Evolutionary conservation across 1,140 invertebrate genomes (phyloP), one percentile per base, ranked within the genome.

Genomic region (Rhagoletis pomonella): DNA sequence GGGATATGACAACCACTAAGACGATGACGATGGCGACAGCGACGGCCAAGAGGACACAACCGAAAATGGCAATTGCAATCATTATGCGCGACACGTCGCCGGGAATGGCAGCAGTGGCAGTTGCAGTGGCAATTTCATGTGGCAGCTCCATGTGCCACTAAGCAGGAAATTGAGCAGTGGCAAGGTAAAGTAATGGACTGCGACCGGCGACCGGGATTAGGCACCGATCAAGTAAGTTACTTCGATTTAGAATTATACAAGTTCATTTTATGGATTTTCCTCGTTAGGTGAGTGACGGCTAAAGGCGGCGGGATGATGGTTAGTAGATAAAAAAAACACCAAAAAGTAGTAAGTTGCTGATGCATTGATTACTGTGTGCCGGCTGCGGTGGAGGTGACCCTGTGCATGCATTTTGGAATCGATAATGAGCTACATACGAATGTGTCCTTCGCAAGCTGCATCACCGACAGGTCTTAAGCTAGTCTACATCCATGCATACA

Each of bases 141-240:
- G 69, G 69, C 73, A 81, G 73, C 19, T 55, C 42, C 42, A 55
- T 81, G 73, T 81, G 73, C n/a, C 73, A 55, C 73, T 81, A 55
- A 81, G 47, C 73, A 81, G 73, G 73, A 81, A 81, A 81, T 81
- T 58, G 73, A 50, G 73, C 73, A 81, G 73, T 81, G 73, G 73
- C 73, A 81, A 81, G 73, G 73, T 81, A 58, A 58, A 81, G 47
- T 81, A 81, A 81, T 81, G 73, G 73, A 81, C 73, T 81, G 50
- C 44, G 47, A 81, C 73, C 73, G 47, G 50, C 44, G 47, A 81
- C 73, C 73, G 47, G 73, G 73, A 81, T 81, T 81, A 81, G 73
- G 73, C 73, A 81, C 47, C 47, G 47, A 81, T 55, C 47, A 50
- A 81, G 44, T 47, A 29, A 55, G 47, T 81, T 81, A 55, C 73